Base-by-base conservation (phyloP, 2,113 vertebrate genomes). In the Sturnus vulgaris region DNA sequence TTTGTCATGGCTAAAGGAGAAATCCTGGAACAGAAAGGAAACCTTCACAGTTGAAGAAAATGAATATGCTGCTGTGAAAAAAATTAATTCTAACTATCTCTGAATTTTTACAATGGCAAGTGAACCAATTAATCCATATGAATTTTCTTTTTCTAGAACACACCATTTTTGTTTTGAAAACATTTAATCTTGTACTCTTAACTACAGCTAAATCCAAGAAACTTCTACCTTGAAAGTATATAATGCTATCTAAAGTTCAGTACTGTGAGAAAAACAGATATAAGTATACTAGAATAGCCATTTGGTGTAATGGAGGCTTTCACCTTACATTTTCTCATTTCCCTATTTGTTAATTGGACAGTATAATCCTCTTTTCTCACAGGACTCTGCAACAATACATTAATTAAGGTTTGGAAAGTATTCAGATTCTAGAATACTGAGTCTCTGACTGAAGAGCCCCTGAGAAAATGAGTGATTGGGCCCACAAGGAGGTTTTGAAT, bases 341-440 rank as follows among this genome's bases (percentile, higher is more conserved):
- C 25, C 33, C 39, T 50, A 27, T 86, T 89, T 86, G 39, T 79
- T 93, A 91, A 79, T 71, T 91, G 82, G 65, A 89, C 40, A 71
- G 56, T 56, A 87, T 92, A 95, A 91, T 86, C 82, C 85, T 82
- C 59, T 76, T 86, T 93, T 86, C 88, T 90, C 68, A 70, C 64
- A 77, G 82, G 50, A 61, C 49, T 82, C 35, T 90, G 70, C 47
- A 75, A 90, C 66, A 91, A 71, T 82, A 72, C 57, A 49, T 94
- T 95, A 81, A 95, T 90, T 82, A 90, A 93, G 44, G 13, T 72
- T 94, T 96, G 85, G 77, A 95, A 93, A 90, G 70, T 37, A 49
- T 94, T 94, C 93, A 93, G 92, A 85, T 93, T 85, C 46, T 64
- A 65, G 61, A 85, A 44, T 89, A 76, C 49, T 15, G 57, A 92